Conservation (phyloP, 2,797 vertebrate species). For the Sebastiscus tertius region DNA sequence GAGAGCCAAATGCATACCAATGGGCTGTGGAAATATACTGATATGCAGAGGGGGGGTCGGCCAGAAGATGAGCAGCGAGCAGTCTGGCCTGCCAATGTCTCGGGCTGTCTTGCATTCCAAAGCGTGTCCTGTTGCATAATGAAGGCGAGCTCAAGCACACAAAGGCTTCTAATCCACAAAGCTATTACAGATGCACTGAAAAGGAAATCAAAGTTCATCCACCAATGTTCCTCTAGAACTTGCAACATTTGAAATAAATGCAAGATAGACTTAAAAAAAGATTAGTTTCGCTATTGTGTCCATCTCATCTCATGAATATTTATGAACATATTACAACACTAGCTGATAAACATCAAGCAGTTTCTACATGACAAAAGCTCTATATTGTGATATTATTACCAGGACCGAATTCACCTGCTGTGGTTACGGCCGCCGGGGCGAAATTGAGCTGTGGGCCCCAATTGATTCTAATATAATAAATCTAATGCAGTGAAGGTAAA, state of each 20-base stretch:
- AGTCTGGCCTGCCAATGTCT: constrained; percentile 17
- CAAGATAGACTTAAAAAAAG: background rate
- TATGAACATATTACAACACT: background rate
- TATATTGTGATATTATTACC: no score
- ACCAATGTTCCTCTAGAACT: background rate
- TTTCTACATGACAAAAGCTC: no score
- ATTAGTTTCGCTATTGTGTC: background rate
- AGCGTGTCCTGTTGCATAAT: constrained; percentile 26
- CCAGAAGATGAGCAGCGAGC: constrained; percentile 36
- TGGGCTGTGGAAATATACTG: constrained; percentile 35
- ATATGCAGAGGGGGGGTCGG: constrained; percentile 40
- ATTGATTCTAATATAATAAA: background rate
- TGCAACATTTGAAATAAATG: background rate
- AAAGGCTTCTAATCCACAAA: constrained; percentile 18
- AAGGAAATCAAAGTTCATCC: constrained; percentile 15
- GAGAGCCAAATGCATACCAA: constrained; percentile 45
- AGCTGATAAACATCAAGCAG: no score
- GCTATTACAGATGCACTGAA: background rate
- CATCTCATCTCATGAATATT: background rate
- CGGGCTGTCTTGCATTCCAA: constrained; percentile 16
- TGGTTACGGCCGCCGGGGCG: background rate
- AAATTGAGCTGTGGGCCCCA: no score
- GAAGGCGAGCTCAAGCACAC: background rate
- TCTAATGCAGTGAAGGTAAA: no score
- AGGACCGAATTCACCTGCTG: no score